phyloP scores from a whole-genome alignment of 2,888 invertebrate genomes.

The Morpho helenor region DNA sequence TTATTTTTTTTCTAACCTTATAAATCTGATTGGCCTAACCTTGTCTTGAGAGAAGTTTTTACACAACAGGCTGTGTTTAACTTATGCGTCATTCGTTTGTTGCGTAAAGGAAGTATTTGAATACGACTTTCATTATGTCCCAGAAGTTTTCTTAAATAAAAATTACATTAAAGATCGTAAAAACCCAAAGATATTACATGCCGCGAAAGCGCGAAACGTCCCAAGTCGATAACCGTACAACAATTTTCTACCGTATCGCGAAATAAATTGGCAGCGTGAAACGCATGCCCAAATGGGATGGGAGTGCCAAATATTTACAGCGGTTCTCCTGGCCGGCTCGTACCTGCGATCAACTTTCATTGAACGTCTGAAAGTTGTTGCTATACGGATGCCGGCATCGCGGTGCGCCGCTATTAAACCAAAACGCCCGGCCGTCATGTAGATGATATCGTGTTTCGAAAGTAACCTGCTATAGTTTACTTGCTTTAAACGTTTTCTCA shows the following conservation, averaged over 20 bases:
- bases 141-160: neutral
- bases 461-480: slow-evolving; percentile 61
- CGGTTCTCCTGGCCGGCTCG: slow-evolving; percentile 52
- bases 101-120: too few relatives aligned
- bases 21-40: too few relatives aligned
- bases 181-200: neutral
- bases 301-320: slow-evolving; percentile 32
- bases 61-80: too few relatives aligned
- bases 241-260: slow-evolving; percentile 13
- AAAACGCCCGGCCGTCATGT: slow-evolving; percentile 65
- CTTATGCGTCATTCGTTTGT: too few relatives aligned
- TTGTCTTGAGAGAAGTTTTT: too few relatives aligned
- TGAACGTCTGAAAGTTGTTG: slow-evolving; percentile 72
- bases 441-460: slow-evolving; percentile 75
- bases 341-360: slow-evolving; percentile 73
- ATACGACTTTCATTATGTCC: too few relatives aligned
- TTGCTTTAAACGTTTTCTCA: slow-evolving; percentile 39
- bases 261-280: slow-evolving; percentile 22
- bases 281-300: slow-evolving; percentile 19
- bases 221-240: neutral
- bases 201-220: too few relatives aligned
- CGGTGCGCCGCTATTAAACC: slow-evolving; percentile 65
- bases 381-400: slow-evolving; percentile 73
- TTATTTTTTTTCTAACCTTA: too few relatives aligned
- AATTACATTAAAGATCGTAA: slow-evolving; percentile 5